Evolutionary conservation across 2,797 vertebrate species (phyloP).

Genomic region (Intellagama lesueurii): DNA sequence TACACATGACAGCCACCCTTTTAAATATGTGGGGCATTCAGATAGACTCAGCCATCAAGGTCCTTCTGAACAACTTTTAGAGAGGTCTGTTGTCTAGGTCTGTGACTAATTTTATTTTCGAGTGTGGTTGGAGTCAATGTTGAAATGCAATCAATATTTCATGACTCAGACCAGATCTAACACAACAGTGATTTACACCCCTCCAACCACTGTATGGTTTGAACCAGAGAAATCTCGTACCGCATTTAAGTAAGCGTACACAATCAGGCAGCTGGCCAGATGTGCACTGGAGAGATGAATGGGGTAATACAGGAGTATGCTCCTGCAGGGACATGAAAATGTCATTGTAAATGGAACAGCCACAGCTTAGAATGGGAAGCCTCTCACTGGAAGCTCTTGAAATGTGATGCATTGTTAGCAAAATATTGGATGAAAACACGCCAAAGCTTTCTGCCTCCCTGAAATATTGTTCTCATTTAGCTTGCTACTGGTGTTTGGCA

Average conservation of each 20-base stretch:
- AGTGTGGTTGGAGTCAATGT: background rate
- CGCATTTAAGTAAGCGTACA: background rate
- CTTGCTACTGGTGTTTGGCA: background rate
- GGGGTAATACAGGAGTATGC: background rate
- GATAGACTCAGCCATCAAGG: background rate
- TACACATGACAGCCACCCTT: background rate
- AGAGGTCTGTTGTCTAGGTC: background rate
- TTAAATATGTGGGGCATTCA: background rate
- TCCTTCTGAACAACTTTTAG: background rate
- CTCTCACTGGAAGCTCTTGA: background rate
- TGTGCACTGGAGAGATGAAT: background rate
- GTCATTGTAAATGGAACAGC: slow-evolving; percentile 1
- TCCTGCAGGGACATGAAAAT: background rate
- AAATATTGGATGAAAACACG: slow-evolving; percentile 10
- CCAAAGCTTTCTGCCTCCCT: background rate
- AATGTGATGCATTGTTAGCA: background rate
- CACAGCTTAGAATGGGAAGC: background rate
- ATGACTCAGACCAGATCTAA: background rate
- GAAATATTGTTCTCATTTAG: background rate
- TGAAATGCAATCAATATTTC: background rate
- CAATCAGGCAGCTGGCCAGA: background rate
- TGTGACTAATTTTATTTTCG: background rate
- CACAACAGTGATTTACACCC: background rate
- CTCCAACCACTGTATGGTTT: background rate
- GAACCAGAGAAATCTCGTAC: slow-evolving; percentile 1